These are phyloP conservation scores for Rhinogobius similis DNA, from an alignment of 2,113 vertebrate species.

Conservation along the genomic window DNA sequence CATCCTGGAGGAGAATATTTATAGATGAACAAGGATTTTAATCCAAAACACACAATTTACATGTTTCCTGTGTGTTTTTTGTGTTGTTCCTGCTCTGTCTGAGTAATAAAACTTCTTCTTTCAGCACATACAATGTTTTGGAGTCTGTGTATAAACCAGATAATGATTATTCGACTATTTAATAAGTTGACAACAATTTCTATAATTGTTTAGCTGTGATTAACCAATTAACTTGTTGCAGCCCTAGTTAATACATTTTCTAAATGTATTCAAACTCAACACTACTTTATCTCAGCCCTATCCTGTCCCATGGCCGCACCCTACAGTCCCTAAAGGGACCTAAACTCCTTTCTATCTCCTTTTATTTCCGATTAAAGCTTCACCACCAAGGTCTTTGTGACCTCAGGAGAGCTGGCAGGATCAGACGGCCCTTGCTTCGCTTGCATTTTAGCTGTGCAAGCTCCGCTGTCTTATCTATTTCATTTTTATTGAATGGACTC, in stretches of 20 bases:
- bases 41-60: too few relatives aligned
- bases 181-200: too few relatives aligned
- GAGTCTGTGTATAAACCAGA: too few relatives aligned
- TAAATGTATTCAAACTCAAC: constrained; percentile 32
- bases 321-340: constrained; percentile 24
- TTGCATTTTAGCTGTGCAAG: constrained; percentile 67
- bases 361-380: constrained; percentile 63
- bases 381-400: constrained; percentile 70
- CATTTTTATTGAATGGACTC: constrained; percentile 72
- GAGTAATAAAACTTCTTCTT: too few relatives aligned
- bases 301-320: constrained; percentile 12
- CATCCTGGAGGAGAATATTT: too few relatives aligned
- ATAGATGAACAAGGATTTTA: too few relatives aligned
- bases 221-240: too few relatives aligned
- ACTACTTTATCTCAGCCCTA: constrained; percentile 27
- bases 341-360: constrained; percentile 39
- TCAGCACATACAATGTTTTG: too few relatives aligned
- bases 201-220: constrained; percentile 24
- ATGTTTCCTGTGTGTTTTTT: too few relatives aligned
- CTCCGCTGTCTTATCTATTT: constrained; percentile 61
- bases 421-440: constrained; percentile 67
- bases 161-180: too few relatives aligned
- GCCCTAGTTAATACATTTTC: constrained; percentile 35
- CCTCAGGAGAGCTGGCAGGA: constrained; percentile 67
- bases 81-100: too few relatives aligned